Percentiles rank a stretch among this genome's conserved stretches.
Conservation (phyloP, 2,888 invertebrate genomes). For the Nemoura dubitans region DNA sequence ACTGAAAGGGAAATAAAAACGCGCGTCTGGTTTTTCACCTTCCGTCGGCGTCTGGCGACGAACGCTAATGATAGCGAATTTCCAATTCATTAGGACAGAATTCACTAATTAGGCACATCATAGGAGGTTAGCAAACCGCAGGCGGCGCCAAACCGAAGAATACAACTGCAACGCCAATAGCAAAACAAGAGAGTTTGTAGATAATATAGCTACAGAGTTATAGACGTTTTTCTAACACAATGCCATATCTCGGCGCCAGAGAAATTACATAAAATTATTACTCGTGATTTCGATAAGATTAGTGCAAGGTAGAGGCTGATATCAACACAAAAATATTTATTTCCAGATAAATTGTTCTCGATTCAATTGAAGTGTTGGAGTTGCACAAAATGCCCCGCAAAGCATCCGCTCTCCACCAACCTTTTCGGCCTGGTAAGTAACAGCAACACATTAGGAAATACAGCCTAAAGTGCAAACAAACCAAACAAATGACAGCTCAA, state of each 20-base stretch:
- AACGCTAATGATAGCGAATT: not conserved
- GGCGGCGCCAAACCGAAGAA: not conserved
- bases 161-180: not conserved
- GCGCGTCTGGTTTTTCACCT: not conserved
- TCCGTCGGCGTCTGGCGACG: not conserved
- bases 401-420: not conserved
- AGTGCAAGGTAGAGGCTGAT: not conserved
- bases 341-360: not conserved
- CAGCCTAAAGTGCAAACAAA: not conserved
- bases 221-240: not conserved
- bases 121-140: not conserved
- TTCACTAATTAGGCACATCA: not conserved
- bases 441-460: not conserved
- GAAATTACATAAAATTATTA: not conserved
- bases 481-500: constrained; percentile 10
- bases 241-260: not conserved
- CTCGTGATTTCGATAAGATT: not conserved
- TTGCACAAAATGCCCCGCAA: no score
- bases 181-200: not conserved
- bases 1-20: not conserved
- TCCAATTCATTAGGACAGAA: not conserved
- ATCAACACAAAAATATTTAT: not conserved
- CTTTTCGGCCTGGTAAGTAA: not conserved
- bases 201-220: not conserved
- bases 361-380: not conserved